Evolutionary conservation across 1,140 invertebrate genomes (phyloP), one percentile per base, ranked within the genome.

Genomic region (Caenorhabditis briggsae): DNA sequence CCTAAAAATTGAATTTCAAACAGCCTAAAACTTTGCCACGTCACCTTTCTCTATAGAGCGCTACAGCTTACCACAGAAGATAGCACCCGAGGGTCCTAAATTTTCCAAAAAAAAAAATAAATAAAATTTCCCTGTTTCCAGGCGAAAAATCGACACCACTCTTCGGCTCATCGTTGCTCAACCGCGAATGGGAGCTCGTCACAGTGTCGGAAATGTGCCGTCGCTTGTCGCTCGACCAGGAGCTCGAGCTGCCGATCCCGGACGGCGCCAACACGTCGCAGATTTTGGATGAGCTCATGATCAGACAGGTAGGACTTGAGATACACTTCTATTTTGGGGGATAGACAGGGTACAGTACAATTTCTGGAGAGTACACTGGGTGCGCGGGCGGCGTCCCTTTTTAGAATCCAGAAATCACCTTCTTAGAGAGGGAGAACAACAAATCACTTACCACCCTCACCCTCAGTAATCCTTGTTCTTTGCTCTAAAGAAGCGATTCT

Each of bases 121-220:
- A 14, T 11, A 53, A 2, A 43, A 33, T 58, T 8, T n/a, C 2
- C 41, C 7, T 50, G 14, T 83, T 87, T 87, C 53, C 86, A 87
- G 86, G 86, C 83, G 86, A 86, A 33, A 84, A 84, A 43, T 84
- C 86, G 41, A 74, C 82, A 2, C 86, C 87, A 12, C 83, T 88
- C 14, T 88, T 87, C 86, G 86, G 88, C 5, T 84, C 83, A 7
- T 87, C 86, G 12, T 64, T 89, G 12, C 86, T 91, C 18, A 88
- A 91, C 55, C 82, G 91, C 87, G 93, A 94, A 89, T 93, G 93
- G 93, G 93, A 93, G 90, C 92, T 93, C 84, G 91, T 90, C 3
- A 89, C 89, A 3, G 92, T 93, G 14, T 91, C 92, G 64, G 93
- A 94, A 89, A 90, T 92, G 56, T 89, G 92, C 46, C 92, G 93